phyloP scores from a whole-genome alignment of 2,888 invertebrate genomes.

The Synanthedon formicaeformis region DNA sequence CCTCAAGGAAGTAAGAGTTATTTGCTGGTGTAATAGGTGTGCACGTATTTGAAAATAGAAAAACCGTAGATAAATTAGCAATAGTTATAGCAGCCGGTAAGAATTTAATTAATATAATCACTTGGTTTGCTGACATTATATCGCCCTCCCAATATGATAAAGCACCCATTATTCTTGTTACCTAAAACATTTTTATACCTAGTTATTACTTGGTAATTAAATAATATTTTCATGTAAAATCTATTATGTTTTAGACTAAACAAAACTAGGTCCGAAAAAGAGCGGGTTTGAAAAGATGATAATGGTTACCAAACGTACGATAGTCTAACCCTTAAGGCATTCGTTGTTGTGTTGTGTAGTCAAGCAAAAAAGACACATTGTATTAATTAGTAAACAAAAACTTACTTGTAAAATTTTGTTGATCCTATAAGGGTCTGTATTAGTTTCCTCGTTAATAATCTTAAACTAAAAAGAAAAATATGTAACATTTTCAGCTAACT shows the following conservation, averaged over 20 bases:
- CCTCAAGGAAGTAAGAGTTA: slow-evolving; percentile 20
- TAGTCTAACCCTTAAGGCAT: too few relatives aligned
- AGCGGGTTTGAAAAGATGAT: too few relatives aligned
- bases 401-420: slow-evolving; percentile 52
- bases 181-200: slow-evolving; percentile 19
- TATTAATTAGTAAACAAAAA: slow-evolving; percentile 3
- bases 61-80: slow-evolving; percentile 46
- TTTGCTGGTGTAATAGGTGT: slow-evolving; percentile 10
- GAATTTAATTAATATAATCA: slow-evolving; percentile 46
- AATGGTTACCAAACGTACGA: too few relatives aligned
- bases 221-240: too few relatives aligned
- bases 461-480: slow-evolving; percentile 29
- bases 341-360: too few relatives aligned
- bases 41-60: slow-evolving; percentile 43
- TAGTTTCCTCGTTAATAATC: slow-evolving; percentile 39
- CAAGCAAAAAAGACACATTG: too few relatives aligned
- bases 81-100: slow-evolving; percentile 45
- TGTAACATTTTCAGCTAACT: not conserved
- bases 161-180: slow-evolving; percentile 45
- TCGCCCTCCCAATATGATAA: slow-evolving; percentile 51
- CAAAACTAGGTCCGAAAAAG: too few relatives aligned
- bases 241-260: too few relatives aligned
- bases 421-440: slow-evolving; percentile 45
- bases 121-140: slow-evolving; percentile 48
- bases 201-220: too few relatives aligned